Conservation (phyloP, 2,888 invertebrate species). For the Euplexia lucipara region DNA sequence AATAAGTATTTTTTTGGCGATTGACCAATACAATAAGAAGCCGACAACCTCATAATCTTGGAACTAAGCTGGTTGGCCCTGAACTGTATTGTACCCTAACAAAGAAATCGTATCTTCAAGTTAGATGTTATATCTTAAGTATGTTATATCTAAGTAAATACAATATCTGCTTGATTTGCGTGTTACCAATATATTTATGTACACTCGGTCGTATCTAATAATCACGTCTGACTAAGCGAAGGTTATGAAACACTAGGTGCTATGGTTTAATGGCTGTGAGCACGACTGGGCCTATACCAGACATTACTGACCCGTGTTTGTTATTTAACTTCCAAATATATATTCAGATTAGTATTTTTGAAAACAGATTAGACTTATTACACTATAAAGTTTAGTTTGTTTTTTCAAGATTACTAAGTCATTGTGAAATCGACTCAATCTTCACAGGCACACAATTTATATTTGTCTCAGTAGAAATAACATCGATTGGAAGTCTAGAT, state of each 20-base stretch:
- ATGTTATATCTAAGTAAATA: slow-evolving; percentile 5
- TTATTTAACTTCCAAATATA: too few relatives aligned
- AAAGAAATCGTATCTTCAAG: background rate
- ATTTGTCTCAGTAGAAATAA: too few relatives aligned
- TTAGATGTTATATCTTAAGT: too few relatives aligned
- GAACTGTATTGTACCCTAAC: background rate
- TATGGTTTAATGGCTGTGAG: slow-evolving; percentile 47
- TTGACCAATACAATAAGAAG: background rate
- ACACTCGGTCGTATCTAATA: slow-evolving; percentile 44
- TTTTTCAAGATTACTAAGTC: too few relatives aligned
- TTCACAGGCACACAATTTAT: too few relatives aligned
- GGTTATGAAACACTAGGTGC: slow-evolving; percentile 57
- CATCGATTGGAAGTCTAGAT: too few relatives aligned
- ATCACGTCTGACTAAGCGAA: slow-evolving; percentile 57
- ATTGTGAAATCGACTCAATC: too few relatives aligned
- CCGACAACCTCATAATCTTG: background rate
- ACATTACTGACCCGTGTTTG: slow-evolving; percentile 21
- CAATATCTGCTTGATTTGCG: slow-evolving; percentile 34
- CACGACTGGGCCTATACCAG: slow-evolving; percentile 38
- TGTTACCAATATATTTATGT: slow-evolving; percentile 40
- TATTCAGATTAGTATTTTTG: too few relatives aligned
- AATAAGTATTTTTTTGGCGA: background rate
- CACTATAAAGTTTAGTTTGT: too few relatives aligned
- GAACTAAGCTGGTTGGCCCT: background rate
- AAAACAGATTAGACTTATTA: too few relatives aligned